These are phyloP conservation scores for Teleiodes luculella DNA, from an alignment of 2,888 invertebrate species.

Conservation along the genomic window DNA sequence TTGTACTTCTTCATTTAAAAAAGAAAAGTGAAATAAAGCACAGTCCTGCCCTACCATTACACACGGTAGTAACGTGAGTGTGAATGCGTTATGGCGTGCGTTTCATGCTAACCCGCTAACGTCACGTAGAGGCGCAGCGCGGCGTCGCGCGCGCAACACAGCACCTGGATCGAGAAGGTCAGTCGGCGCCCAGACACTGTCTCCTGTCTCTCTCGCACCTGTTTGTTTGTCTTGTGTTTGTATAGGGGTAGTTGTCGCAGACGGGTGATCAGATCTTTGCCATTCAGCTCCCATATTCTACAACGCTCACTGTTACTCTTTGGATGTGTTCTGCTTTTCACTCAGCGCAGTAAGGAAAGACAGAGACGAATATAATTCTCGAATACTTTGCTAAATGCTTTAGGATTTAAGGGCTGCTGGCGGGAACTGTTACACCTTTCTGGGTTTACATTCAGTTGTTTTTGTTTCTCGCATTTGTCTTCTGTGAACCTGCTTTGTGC, in stretches of 20 bases:
- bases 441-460: neutral
- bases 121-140: constrained; percentile 73
- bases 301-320: too few species aligned
- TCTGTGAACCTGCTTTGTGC: neutral
- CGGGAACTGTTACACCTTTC: neutral
- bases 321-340: too few species aligned
- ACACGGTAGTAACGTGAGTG: constrained; percentile 55
- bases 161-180: constrained; percentile 95
- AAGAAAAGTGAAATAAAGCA: constrained; percentile 11
- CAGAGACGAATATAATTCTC: too few species aligned
- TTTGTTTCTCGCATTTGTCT: neutral
- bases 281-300: too few species aligned
- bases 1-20: too few species aligned
- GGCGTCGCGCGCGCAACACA: constrained; percentile 72
- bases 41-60: constrained; percentile 19
- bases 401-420: neutral
- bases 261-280: neutral
- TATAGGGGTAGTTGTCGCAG: neutral
- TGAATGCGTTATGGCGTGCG: constrained; percentile 64
- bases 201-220: constrained; percentile 3
- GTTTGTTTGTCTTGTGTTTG: constrained; percentile 5
- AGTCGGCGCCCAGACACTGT: constrained; percentile 35
- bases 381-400: neutral
- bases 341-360: too few species aligned
- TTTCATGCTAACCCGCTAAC: constrained; percentile 78